Evolutionary conservation across 1,140 invertebrate species (phyloP), one percentile per base, ranked within the genome.

Genomic region (Camponotus floridanus): DNA sequence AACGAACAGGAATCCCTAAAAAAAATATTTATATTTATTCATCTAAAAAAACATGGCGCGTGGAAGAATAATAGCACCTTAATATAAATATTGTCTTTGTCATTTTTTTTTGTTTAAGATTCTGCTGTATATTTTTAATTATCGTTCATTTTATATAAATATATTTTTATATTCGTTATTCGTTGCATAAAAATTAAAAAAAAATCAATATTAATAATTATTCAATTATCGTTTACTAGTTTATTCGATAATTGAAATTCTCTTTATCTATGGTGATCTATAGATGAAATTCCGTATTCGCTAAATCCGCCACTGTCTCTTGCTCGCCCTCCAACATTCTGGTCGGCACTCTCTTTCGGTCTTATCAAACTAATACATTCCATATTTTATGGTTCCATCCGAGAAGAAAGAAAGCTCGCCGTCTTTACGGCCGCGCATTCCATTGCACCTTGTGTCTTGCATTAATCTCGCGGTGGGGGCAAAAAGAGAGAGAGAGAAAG

Each of bases 331-430:
- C 31, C 55, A 21, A 21, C 13, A n/a, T 8, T 68, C 42, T 33
- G 36, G 18, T 57, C 42, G 18, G 31, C 57, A 62, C 55, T 76
- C 51, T 9, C 76, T 9, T 76, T 59, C 39, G 76, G 81, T 64
- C 92, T 93, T 93, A 93, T 93, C 91, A 93, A 92, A 93, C 91
- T 92, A 93, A 93, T 92, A 93, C 91, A 87, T 92, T 94, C 92
- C 88, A 92, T 92, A 93, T 92, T 94, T 94, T 93, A 93, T 86
- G 91, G 76, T 80, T 88, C 48, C 83, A 85, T 87, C 33, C 61
- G 59, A 59, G 70, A 13, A 76, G 74, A 78, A 57, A 76, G 31
- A 84, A 45, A 55, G 76, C 11, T n/a, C 57, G 76, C 42, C 31
- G 9, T 83, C 78, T 88, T 91, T 88, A 89, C 67, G 67, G 26